Evolutionary conservation across 2,797 vertebrate genomes (phyloP).

Genomic region (Pangasius krempfi): DNA sequence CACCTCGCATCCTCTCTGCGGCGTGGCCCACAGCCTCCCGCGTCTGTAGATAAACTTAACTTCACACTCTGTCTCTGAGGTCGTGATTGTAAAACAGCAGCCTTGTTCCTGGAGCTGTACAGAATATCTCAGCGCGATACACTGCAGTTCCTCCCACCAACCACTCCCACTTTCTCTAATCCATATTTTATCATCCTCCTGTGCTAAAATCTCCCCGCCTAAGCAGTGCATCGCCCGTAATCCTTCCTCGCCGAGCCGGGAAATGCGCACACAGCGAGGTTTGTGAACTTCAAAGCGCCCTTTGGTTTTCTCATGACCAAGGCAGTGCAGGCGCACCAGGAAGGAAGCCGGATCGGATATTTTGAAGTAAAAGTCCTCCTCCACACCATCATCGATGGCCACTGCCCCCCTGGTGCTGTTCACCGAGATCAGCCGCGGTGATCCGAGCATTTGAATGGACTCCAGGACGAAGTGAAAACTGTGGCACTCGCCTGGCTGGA

Average conservation of each 20-base stretch:
- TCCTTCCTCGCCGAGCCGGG: constrained; percentile 30
- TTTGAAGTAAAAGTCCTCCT: constrained; percentile 58
- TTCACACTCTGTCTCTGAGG: constrained; percentile 50
- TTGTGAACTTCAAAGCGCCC: constrained; percentile 33
- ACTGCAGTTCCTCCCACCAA: constrained; percentile 40
- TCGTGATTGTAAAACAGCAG: constrained; percentile 60
- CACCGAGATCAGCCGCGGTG: constrained; percentile 37
- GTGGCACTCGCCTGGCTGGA: constrained; percentile 59
- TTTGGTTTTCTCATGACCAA: constrained; percentile 51
- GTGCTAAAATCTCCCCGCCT: constrained; percentile 43
- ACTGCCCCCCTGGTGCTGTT: constrained; percentile 48
- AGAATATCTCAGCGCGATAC: constrained; percentile 27
- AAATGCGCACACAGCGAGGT: constrained; percentile 50
- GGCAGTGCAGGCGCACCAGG: constrained; percentile 57
- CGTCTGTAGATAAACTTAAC: constrained; percentile 59
- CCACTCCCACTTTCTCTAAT: constrained; percentile 49
- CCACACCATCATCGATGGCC: constrained; percentile 61
- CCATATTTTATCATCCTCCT: constrained; percentile 56
- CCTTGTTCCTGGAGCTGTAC: constrained; percentile 52
- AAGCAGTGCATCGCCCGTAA: constrained; percentile 20
- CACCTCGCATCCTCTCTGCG: constrained; percentile 56
- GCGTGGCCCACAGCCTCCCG: constrained; percentile 51
- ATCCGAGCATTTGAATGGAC: constrained; percentile 45
- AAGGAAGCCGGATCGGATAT: constrained; percentile 55
- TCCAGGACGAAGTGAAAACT: constrained; percentile 58